Evolutionary conservation across 2,888 invertebrate species (phyloP).

Genomic region (Epistrophella euchroma): DNA sequence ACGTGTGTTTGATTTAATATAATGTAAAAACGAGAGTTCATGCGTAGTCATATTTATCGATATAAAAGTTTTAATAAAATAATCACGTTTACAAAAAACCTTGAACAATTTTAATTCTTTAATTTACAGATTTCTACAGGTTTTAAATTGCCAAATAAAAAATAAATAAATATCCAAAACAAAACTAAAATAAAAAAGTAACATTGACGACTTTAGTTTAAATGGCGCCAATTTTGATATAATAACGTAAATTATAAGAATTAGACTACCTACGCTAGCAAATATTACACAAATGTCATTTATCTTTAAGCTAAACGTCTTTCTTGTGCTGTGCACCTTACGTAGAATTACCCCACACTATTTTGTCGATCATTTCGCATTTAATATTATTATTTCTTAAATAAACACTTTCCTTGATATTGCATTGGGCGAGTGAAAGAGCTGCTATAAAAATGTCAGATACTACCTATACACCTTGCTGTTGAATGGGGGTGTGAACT

Average conservation of each 20-base stretch:
- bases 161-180: too few relatives aligned
- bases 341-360: constrained; percentile 10
- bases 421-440: constrained; percentile 25
- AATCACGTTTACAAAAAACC: too few relatives aligned
- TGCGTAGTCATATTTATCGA: too few relatives aligned
- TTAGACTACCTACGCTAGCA: not conserved
- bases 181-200: too few relatives aligned
- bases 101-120: too few relatives aligned
- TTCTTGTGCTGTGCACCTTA: not conserved
- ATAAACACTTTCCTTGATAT: constrained; percentile 27
- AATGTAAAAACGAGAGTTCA: too few relatives aligned
- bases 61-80: too few relatives aligned
- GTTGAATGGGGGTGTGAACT: not conserved
- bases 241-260: not conserved
- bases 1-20: too few relatives aligned
- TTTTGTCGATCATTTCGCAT: not conserved
- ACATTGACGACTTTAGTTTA: too few relatives aligned
- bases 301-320: not conserved
- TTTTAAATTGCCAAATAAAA: too few relatives aligned
- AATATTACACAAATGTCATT: constrained; percentile 8
- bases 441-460: constrained; percentile 34
- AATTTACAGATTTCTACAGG: too few relatives aligned
- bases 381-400: constrained; percentile 25
- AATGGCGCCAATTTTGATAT: not conserved
- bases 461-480: not conserved